These are phyloP conservation scores for Toxotes lorentzi DNA, from an alignment of 2,797 vertebrate species.

Conservation along the genomic window DNA sequence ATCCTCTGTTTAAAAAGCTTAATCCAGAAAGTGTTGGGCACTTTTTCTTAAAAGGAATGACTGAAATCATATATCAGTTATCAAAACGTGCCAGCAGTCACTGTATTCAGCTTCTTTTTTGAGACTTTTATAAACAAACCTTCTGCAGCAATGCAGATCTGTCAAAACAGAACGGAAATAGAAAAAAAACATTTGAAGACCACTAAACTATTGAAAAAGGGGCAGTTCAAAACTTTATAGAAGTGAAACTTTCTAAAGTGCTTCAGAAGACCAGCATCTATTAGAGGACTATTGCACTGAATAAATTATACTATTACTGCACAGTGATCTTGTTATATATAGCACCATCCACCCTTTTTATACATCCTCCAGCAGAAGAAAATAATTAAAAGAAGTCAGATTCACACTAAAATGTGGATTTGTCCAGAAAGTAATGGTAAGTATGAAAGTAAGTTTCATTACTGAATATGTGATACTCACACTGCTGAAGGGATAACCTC, in stretches of 20 bases:
- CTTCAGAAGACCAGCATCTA: neutral
- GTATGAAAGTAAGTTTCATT: neutral
- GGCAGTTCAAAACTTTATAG: neutral
- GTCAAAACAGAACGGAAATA: no score
- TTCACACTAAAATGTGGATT: neutral
- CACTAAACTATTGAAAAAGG: no score
- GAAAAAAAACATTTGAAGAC: no score
- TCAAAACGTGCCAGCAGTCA: no score
- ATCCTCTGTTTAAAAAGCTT: neutral
- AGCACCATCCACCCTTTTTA: neutral
- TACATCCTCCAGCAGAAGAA: neutral
- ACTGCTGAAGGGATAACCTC: constrained; percentile 89
- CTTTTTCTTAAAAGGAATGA: no score
- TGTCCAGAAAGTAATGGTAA: neutral
- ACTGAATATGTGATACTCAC: constrained; percentile 70
- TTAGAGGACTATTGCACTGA: neutral
- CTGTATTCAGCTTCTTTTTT: no score
- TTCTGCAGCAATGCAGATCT: no score
- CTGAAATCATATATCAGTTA: no score
- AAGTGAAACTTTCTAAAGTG: neutral
- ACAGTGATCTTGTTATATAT: neutral
- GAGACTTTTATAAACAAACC: no score
- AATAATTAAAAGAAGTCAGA: neutral
- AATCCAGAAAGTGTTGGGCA: neutral
- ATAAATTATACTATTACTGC: no score